phyloP scores from a whole-genome alignment of 1,140 invertebrate genomes.

The Ptiloglossa arizonensis region DNA sequence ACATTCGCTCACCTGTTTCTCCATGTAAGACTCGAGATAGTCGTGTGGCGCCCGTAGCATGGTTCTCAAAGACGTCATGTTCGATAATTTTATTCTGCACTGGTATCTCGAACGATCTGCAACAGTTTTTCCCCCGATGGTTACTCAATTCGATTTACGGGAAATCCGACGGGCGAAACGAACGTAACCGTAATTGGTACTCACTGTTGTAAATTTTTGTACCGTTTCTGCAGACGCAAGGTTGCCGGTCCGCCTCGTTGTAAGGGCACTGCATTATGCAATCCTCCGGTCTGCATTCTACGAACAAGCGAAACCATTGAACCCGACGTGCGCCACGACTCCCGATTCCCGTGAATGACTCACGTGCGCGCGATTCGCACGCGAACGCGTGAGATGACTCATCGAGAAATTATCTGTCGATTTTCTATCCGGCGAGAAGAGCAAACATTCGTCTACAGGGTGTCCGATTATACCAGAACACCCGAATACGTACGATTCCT shows the following conservation, averaged over 20 bases:
- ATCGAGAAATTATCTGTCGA: conserved; percentile 5
- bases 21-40: conserved; percentile 64
- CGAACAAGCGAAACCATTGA: conserved; percentile 24
- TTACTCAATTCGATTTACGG: background rate
- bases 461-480: too few relatives aligned
- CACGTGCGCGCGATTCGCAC: background rate
- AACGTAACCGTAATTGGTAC: background rate
- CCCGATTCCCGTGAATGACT: background rate
- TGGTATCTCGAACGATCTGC: conserved; percentile 75
- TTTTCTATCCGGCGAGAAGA: too few relatives aligned
- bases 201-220: conserved; percentile 63
- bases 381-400: conserved; percentile 23
- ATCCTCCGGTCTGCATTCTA: conserved; percentile 66
- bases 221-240: conserved; percentile 67
- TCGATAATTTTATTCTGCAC: conserved; percentile 74
- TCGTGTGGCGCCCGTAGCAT: conserved; percentile 55
- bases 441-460: background rate
- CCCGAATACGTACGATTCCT: background rate
- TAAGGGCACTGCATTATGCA: conserved; percentile 73
- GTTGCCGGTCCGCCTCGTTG: conserved; percentile 42
- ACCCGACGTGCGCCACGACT: background rate
- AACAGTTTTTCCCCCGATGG: background rate
- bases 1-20: conserved; percentile 68
- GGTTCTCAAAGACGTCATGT: conserved; percentile 65
- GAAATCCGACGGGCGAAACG: background rate